Conservation (phyloP, 2,797 vertebrate genomes). For the Selene dorsalis region DNA sequence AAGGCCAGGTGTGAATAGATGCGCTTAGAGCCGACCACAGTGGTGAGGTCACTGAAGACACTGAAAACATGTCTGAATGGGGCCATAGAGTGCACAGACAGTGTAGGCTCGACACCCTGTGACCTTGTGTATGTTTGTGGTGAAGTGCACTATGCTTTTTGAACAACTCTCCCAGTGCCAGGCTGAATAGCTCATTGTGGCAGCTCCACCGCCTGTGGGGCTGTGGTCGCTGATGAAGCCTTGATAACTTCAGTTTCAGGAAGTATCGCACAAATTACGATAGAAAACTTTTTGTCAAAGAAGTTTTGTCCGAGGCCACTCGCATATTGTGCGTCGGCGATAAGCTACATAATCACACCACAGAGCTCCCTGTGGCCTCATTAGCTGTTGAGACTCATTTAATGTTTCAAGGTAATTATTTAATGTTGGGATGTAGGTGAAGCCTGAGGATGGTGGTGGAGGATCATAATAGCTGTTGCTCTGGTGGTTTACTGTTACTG, state of each 20-base stretch:
- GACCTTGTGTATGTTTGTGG: conserved; percentile 42
- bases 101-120: conserved; percentile 29
- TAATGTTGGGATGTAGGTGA: conserved; percentile 4
- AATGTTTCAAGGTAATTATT: conserved; percentile 37
- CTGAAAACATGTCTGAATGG: too few relatives aligned
- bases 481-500: conserved; percentile 29
- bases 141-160: conserved; percentile 41
- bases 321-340: conserved; percentile 13
- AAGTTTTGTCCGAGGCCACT: conserved; percentile 1
- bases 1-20: too few relatives aligned
- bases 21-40: too few relatives aligned
- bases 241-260: conserved; percentile 61
- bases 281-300: conserved; percentile 43
- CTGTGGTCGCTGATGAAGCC: conserved; percentile 64
- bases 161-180: conserved; percentile 14
- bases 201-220: conserved; percentile 21
- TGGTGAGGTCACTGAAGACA: too few relatives aligned
- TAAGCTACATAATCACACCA: conserved; percentile 10
- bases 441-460: conserved; percentile 20
- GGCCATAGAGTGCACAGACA: conserved; percentile 8
- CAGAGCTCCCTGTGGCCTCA: background rate
- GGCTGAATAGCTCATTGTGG: conserved; percentile 71
- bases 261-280: conserved; percentile 40
- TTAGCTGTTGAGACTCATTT: conserved; percentile 9
- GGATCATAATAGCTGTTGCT: conserved; percentile 16